Conservation (phyloP, 1,140 invertebrate genomes). For the Magallana ariakensis region DNA sequence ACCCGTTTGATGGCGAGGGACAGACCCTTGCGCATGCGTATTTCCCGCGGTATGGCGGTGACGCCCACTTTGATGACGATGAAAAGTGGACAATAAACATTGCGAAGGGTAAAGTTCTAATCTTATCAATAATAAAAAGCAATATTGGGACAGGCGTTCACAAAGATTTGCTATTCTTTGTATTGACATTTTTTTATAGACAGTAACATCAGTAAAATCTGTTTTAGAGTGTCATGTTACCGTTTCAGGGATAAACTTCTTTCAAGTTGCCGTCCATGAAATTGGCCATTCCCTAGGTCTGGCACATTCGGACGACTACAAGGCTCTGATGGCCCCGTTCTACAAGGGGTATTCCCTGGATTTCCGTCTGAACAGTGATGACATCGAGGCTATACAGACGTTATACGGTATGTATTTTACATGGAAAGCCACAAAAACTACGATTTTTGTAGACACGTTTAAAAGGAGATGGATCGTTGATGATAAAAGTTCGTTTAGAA, state of each 20-base stretch:
- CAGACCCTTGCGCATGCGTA: constrained; percentile 79
- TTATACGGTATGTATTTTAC: constrained; percentile 78
- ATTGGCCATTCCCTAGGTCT: constrained; percentile 80
- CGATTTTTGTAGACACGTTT: too few relatives aligned
- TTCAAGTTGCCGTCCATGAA: constrained; percentile 80
- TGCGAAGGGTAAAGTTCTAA: constrained; percentile 61
- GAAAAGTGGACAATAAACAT: constrained; percentile 75
- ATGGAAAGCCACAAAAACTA: too few relatives aligned
- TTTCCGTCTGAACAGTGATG: constrained; percentile 92
- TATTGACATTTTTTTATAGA: too few relatives aligned
- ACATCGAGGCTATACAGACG: constrained; percentile 87
- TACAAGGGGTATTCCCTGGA: constrained; percentile 82
- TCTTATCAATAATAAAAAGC: too few relatives aligned
- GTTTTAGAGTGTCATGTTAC: too few relatives aligned
- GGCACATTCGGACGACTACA: constrained; percentile 77
- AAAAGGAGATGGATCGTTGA: too few relatives aligned
- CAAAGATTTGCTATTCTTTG: too few relatives aligned
- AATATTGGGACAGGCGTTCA: too few relatives aligned
- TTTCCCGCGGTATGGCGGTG: constrained; percentile 88
- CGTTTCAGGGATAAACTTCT: constrained; percentile 75
- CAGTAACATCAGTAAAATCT: too few relatives aligned
- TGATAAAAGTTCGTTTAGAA: too few relatives aligned
- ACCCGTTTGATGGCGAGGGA: constrained; percentile 77
- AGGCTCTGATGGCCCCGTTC: constrained; percentile 80
- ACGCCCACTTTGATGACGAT: constrained; percentile 80